Conservation (phyloP, 2,888 invertebrate genomes). For the Tetanocera ferruginea region DNA sequence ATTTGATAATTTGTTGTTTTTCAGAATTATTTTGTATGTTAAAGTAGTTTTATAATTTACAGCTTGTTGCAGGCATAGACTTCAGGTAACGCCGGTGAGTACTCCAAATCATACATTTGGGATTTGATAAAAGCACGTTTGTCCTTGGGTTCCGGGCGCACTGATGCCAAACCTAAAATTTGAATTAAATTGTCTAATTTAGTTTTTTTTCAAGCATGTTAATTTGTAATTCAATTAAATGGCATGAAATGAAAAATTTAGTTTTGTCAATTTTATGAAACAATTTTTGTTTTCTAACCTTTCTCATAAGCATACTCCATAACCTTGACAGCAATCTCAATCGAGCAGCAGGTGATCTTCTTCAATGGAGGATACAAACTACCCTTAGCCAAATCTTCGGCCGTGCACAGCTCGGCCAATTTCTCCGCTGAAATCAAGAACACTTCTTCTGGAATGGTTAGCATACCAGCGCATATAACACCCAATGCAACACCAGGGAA, state of each 20-base stretch:
- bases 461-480: conserved; percentile 87
- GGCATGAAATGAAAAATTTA: not conserved
- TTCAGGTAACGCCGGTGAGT: conserved; percentile 78
- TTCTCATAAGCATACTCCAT: conserved; percentile 86
- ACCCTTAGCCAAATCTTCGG: conserved; percentile 84
- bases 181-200: conserved; percentile 35
- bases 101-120: conserved; percentile 84
- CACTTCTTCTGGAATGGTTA: conserved; percentile 90
- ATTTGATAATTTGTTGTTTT: too few species aligned
- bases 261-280: not conserved
- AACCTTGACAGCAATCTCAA: conserved; percentile 86
- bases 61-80: conserved; percentile 73
- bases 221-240: too few species aligned
- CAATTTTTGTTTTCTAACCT: too few species aligned
- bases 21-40: too few species aligned
- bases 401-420: conserved; percentile 84
- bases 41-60: conserved; percentile 52
- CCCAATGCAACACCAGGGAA: conserved; percentile 97
- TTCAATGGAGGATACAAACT: conserved; percentile 92
- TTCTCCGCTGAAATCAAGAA: conserved; percentile 93
- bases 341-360: conserved; percentile 86
- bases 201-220: not conserved
- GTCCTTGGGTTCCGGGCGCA: conserved; percentile 82
- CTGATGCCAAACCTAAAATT: conserved; percentile 80
- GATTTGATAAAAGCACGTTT: conserved; percentile 81